Base-by-base conservation (phyloP, 2,888 invertebrate species). In the Mythimna loreyi region DNA sequence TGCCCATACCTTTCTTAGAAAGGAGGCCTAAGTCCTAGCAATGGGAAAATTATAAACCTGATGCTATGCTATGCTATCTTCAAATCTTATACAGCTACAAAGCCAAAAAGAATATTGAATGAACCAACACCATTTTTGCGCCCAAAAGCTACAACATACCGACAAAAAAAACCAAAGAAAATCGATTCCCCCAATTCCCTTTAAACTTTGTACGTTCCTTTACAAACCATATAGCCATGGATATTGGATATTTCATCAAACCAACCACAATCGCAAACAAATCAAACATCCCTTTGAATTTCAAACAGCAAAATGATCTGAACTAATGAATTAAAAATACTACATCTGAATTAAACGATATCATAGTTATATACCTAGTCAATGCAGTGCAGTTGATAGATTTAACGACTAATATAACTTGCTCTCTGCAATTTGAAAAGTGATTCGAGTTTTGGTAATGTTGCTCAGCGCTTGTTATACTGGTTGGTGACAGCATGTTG, bases 401-500 rank as follows among this genome's bases (percentile, higher is more conserved):
- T 83, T 36, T 80, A 80, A 81, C 76, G 74, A 71, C 93, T 84
- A 87, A 43, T 72, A 72, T 88, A 88, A 75, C 67, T 49, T 81
- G 92, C 82, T 8, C 91, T 62, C 53, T 76, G 62, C 70, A 50
- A 70, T 85, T 85, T 82, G 79, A 85, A 84, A 81, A 75, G 59
- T 65, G 40, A 76, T 75, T 78, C 72, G 66, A 62, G 70, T 80
- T n/a, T 69, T 64, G 73, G 81, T 81, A 83, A 88, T 91, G 88
- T 90, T 88, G 85, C 87, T 87, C 74, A 80, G 92, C 71, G 88
- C 92, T 87, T 68, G 80, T 78, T 88, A 89, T 79, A 86, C 85
- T 93, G 93, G 94, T 75, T 78, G 76, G 75, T 76, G 85, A 89
- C 89, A 86, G 85, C 90, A 86, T 88, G 93, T 88, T 87, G 91